Conservation (phyloP, 2,113 vertebrate species). For the Notiomystis cincta region DNA sequence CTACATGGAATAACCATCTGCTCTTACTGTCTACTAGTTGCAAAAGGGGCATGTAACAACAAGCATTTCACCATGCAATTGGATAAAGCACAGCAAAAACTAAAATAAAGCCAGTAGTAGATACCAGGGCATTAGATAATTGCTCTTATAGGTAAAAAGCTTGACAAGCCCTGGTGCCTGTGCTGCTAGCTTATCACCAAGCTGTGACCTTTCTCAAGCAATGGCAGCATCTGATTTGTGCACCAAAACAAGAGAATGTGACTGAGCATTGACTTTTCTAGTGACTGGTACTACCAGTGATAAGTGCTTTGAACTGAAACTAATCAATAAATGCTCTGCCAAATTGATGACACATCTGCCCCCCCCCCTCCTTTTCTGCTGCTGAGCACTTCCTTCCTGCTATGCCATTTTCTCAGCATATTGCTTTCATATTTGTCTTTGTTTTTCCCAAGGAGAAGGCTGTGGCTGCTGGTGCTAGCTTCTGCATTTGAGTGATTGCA, state of each 20-base stretch:
- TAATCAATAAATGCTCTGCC: not conserved
- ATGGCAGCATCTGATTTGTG: not conserved
- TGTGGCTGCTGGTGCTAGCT: not conserved
- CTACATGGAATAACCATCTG: not conserved
- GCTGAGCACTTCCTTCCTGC: not conserved
- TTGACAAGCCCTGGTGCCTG: not conserved
- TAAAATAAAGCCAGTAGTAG: not conserved
- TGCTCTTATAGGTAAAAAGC: not conserved
- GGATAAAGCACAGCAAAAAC: not conserved
- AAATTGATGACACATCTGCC: not conserved
- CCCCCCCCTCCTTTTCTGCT: rapidly evolving
- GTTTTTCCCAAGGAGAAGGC: not conserved
- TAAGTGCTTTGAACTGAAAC: not conserved
- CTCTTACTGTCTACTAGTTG: not conserved
- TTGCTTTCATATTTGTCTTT: not conserved
- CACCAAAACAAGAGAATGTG: not conserved
- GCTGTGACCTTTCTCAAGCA: not conserved
- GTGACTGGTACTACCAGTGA: not conserved
- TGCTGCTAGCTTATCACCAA: not conserved
- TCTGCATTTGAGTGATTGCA: not conserved
- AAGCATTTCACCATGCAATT: not conserved
- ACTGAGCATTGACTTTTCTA: not conserved
- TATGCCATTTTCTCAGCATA: not conserved
- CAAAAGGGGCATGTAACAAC: not conserved
- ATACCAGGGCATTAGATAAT: not conserved